Evolutionary conservation across 2,888 invertebrate species (phyloP).

Genomic region (Eupithecia subfuscata): DNA sequence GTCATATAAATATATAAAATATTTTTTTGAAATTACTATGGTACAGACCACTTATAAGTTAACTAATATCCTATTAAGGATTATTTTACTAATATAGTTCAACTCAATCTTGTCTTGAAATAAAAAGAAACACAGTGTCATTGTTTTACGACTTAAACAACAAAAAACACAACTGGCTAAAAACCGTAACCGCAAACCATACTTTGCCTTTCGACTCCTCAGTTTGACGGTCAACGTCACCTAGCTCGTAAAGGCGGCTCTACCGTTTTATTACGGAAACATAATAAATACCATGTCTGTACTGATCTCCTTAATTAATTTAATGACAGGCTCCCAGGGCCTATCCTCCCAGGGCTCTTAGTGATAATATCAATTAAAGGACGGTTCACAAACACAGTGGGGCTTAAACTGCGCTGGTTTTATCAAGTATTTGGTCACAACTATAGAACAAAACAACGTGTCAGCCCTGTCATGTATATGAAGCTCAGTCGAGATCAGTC

Average conservation of each 20-base stretch:
- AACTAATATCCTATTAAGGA: too few species aligned
- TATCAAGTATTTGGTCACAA: not conserved
- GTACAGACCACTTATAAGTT: too few species aligned
- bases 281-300: not conserved
- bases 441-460: too few species aligned
- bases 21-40: too few species aligned
- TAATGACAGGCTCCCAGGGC: not conserved
- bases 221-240: not conserved
- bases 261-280: not conserved
- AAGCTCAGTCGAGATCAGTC: too few species aligned
- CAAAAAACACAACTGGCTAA: not conserved
- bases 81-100: too few species aligned
- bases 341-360: not conserved
- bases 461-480: too few species aligned
- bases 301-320: not conserved
- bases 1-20: too few species aligned
- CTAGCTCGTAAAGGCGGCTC: not conserved
- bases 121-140: too few species aligned
- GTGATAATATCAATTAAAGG: not conserved
- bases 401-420: not conserved
- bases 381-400: not conserved
- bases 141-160: too few species aligned
- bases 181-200: not conserved
- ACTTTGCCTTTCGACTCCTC: not conserved
- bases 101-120: too few species aligned